phyloP scores from a whole-genome alignment of 2,113 vertebrate species.

The Neofelis nebulosa region DNA sequence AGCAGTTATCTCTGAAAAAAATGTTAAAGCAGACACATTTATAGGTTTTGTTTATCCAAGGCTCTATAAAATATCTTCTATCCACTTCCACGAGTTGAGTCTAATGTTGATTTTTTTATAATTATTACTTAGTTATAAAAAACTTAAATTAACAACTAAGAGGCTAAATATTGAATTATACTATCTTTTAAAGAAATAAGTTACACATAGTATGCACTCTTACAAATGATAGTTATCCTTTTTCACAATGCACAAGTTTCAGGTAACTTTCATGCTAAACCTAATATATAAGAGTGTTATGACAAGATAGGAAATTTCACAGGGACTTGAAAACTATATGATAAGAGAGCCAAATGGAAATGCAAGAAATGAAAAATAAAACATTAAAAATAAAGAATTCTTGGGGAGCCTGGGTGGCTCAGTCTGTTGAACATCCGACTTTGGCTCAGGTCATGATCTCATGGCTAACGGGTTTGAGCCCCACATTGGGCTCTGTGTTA shows the following conservation, averaged over 20 bases:
- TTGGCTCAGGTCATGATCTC: too few relatives aligned
- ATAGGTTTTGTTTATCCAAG: background rate
- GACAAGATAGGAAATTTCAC: background rate
- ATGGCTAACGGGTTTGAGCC: too few relatives aligned
- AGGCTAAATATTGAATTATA: background rate
- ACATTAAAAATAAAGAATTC: background rate
- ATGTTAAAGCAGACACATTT: slow-evolving; percentile 30
- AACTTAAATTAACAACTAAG: background rate
- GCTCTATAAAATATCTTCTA: background rate
- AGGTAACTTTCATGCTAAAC: background rate
- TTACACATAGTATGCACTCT: background rate
- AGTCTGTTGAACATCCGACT: too few relatives aligned
- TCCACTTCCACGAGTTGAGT: background rate
- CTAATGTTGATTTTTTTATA: background rate
- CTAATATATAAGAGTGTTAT: background rate
- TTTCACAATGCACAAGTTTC: background rate
- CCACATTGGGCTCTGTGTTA: too few relatives aligned
- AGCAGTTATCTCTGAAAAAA: slow-evolving; percentile 42
- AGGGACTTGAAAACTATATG: background rate
- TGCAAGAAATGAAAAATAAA: background rate
- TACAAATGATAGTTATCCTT: background rate
- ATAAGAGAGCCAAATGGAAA: background rate
- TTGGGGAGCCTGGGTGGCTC: background rate
- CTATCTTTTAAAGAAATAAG: background rate
- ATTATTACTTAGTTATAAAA: background rate